phyloP scores from a whole-genome alignment of 2,113 vertebrate genomes.

The Tyrannus savana region DNA sequence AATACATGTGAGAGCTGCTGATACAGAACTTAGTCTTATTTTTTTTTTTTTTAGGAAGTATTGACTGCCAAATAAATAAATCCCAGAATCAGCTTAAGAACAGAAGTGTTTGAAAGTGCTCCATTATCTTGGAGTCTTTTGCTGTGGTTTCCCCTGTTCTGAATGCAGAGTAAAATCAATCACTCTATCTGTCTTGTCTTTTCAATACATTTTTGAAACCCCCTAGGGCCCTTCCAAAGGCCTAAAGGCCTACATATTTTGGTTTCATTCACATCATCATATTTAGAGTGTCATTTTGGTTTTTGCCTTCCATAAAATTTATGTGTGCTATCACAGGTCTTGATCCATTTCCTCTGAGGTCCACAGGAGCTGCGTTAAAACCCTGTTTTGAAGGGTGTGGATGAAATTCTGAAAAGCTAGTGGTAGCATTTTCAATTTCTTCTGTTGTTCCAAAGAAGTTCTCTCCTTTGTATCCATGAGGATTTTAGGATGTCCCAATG shows the following conservation, averaged over 20 bases:
- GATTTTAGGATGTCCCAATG: background rate
- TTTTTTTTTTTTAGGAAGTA: background rate
- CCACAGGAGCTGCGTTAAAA: background rate
- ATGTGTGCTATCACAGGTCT: fast-evolving
- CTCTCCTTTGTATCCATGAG: background rate
- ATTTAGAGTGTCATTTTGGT: background rate
- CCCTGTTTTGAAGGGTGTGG: background rate
- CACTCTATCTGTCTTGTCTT: background rate
- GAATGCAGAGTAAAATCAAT: background rate
- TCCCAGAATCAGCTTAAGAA: background rate
- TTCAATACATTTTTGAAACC: background rate
- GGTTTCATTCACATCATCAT: background rate
- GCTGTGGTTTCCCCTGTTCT: background rate
- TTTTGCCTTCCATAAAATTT: background rate
- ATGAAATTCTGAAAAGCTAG: background rate
- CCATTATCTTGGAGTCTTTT: background rate
- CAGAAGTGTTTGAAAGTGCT: background rate
- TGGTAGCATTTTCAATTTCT: background rate
- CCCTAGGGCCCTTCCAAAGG: background rate
- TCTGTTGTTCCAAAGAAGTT: background rate
- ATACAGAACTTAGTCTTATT: background rate
- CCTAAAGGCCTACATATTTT: background rate
- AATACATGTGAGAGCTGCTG: background rate
- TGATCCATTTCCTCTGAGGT: background rate
- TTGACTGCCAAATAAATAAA: background rate